A percentile compares a stretch with the other conserved stretches of the same genome.
Conservation (phyloP, 2,797 vertebrate genomes). For the Parotocinclus haroldoi region DNA sequence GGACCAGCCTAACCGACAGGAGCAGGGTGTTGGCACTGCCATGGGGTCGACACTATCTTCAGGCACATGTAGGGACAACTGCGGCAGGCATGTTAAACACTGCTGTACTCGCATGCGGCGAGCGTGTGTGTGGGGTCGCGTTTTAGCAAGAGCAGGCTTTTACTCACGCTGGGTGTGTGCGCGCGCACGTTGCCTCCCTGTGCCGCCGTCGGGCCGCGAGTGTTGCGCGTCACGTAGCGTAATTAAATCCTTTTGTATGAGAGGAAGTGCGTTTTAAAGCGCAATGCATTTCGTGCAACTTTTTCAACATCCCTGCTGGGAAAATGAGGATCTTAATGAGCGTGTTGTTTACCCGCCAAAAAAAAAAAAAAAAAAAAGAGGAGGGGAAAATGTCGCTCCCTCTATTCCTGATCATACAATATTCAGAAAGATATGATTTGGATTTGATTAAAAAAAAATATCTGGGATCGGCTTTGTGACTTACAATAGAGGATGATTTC, state of each 20-base stretch:
- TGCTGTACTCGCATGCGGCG: constrained; percentile 53
- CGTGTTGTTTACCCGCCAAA: constrained; percentile 63
- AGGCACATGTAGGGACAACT: constrained; percentile 70
- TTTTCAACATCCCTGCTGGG: constrained; percentile 50
- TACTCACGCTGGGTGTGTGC: constrained; percentile 38
- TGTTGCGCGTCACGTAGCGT: constrained; percentile 38
- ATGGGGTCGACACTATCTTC: constrained; percentile 65
- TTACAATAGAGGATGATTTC: no score
- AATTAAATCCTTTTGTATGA: constrained; percentile 48
- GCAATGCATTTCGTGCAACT: constrained; percentile 46
- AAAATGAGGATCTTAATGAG: constrained; percentile 58
- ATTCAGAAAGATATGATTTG: constrained; percentile 58
- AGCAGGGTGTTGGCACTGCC: constrained; percentile 40
- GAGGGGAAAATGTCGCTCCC: constrained; percentile 35
- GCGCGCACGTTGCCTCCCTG: constrained; percentile 29
- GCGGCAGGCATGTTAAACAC: constrained; percentile 69
- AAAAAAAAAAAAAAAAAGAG: no score
- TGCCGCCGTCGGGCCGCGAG: constrained; percentile 37
- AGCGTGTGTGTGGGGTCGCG: constrained; percentile 36
- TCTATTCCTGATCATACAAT: constrained; percentile 38
- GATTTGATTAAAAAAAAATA: not conserved
- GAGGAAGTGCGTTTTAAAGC: constrained; percentile 42
- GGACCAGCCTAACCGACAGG: constrained; percentile 28
- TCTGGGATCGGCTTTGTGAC: no score
- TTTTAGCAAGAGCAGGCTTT: constrained; percentile 5